Evolutionary conservation across 2,888 invertebrate genomes (phyloP).

Genomic region (Geotrupes spiniger): DNA sequence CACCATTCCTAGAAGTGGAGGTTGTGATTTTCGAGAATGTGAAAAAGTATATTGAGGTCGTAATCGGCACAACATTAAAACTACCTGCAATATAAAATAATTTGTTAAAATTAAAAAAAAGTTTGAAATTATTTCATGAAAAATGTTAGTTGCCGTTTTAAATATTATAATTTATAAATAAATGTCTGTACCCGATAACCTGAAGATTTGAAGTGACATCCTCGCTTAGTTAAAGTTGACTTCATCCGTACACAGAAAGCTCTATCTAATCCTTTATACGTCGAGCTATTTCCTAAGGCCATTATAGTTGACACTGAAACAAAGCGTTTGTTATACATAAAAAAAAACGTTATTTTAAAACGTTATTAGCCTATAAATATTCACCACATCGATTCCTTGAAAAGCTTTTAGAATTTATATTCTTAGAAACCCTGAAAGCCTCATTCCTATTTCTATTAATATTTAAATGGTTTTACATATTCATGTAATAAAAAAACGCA

Average conservation of each 20-base stretch:
- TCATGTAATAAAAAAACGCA: background rate
- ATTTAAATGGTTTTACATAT: slow-evolving; percentile 6
- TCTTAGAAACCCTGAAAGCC: background rate
- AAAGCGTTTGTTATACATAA: background rate
- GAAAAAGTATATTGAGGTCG: slow-evolving; percentile 92
- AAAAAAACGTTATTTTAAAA: background rate
- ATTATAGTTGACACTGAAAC: slow-evolving; percentile 77
- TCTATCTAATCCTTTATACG: slow-evolving; percentile 82
- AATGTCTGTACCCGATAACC: slow-evolving; percentile 81
- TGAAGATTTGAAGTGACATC: slow-evolving; percentile 95
- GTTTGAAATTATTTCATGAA: too few relatives aligned
- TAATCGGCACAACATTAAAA: slow-evolving; percentile 85
- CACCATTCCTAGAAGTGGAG: slow-evolving; percentile 88
- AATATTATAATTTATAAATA: too few relatives aligned
- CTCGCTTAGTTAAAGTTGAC: slow-evolving; percentile 94
- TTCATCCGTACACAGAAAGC: slow-evolving; percentile 97
- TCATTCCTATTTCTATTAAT: background rate
- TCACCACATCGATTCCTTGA: background rate
- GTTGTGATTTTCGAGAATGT: slow-evolving; percentile 82
- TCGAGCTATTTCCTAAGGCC: slow-evolving; percentile 63
- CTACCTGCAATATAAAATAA: slow-evolving; percentile 67
- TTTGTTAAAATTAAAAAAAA: too few relatives aligned
- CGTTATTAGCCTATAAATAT: background rate
- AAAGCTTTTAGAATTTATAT: background rate
- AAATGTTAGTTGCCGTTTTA: too few relatives aligned